Evolutionary conservation across 2,113 vertebrate genomes (phyloP), one percentile per base, ranked within the genome.

Genomic region (Rousettus leschenaultii): DNA sequence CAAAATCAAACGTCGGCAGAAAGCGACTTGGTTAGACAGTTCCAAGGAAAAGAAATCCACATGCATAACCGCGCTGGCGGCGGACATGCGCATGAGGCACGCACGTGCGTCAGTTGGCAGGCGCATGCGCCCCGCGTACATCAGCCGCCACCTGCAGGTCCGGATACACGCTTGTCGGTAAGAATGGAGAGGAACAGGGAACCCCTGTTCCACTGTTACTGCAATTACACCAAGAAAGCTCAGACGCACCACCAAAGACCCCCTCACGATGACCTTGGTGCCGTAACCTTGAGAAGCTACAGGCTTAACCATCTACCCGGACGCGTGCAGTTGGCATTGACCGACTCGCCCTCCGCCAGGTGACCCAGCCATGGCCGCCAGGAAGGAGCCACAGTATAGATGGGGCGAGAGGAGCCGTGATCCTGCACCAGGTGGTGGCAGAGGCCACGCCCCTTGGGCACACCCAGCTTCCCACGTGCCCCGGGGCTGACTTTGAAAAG

Each of bases 11-110:
- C 71, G 33, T 12, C 51, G 35, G 68, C 26, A 4, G 40, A 70
- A 48, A 93, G 94, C 66, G 96, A 90, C 51, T 61, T 65, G 38
- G 88, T 98, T 97, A 98, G 97, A 79, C 92, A 91, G n/a, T 53
- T 45, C 93, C n/a, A 63, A 80, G 66, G 11, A 24, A 75, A 80
- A 96, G 87, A 24, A 35, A 95, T 30, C 40, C 12, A 55, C 0
- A 28, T 5, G 53, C 77, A 80, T n/a, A 68, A 92, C 70, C 11
- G 12, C 11, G 19, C 4, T 0, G 51, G 95, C 57, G 97, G 97
- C 22, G 87, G 87, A 83, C 14, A 3, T 26, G 70, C 93, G 88
- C 24, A 71, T 5, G 48, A 78, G 74, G 12, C 40, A 71, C 16
- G 12, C 48, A 51, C 48, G 48, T 14, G 3, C 14, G 48, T 51